Percentiles rank a stretch among this genome's conserved stretches.
Conservation (phyloP, 1,140 invertebrate genomes). For the Musca vetustissima region DNA sequence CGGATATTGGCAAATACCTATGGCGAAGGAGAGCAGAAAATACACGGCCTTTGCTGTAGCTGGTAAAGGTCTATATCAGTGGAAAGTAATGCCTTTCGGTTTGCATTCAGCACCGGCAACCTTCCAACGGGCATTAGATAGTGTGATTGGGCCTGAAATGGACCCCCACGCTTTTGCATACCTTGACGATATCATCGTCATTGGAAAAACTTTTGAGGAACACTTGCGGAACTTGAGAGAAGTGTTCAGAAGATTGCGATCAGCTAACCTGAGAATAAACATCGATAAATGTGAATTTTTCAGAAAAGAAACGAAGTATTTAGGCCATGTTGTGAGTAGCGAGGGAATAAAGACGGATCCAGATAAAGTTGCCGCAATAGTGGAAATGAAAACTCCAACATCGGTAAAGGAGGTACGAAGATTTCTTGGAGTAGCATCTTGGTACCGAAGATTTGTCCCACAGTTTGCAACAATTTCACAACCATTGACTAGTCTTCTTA, state of each 20-base stretch:
- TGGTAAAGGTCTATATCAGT: neutral
- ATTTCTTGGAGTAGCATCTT: slow-evolving; percentile 14
- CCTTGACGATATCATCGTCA: slow-evolving; percentile 23
- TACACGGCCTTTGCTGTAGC: neutral
- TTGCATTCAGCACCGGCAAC: slow-evolving; percentile 12
- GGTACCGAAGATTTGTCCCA: slow-evolving; percentile 1
- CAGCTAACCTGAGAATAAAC: slow-evolving; percentile 37
- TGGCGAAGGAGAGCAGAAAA: too few relatives aligned
- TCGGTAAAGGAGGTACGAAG: slow-evolving; percentile 32
- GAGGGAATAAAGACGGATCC: slow-evolving; percentile 11
- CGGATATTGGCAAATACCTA: neutral
- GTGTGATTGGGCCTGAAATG: neutral
- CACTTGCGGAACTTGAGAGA: slow-evolving; percentile 12
- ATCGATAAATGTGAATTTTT: slow-evolving; percentile 39
- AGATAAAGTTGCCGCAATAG: slow-evolving; percentile 31
- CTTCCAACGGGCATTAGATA: neutral
- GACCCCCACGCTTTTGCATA: slow-evolving; percentile 34
- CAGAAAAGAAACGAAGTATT: slow-evolving; percentile 31
- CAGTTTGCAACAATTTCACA: neutral
- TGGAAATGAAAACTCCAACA: slow-evolving; percentile 30
- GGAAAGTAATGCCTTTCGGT: slow-evolving; percentile 10
- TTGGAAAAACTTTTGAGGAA: neutral
- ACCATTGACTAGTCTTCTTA: neutral
- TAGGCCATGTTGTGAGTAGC: slow-evolving; percentile 30
- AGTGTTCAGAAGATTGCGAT: slow-evolving; percentile 33